Base-by-base conservation (phyloP, 2,888 invertebrate genomes). In the Drosophila algonquin region DNA sequence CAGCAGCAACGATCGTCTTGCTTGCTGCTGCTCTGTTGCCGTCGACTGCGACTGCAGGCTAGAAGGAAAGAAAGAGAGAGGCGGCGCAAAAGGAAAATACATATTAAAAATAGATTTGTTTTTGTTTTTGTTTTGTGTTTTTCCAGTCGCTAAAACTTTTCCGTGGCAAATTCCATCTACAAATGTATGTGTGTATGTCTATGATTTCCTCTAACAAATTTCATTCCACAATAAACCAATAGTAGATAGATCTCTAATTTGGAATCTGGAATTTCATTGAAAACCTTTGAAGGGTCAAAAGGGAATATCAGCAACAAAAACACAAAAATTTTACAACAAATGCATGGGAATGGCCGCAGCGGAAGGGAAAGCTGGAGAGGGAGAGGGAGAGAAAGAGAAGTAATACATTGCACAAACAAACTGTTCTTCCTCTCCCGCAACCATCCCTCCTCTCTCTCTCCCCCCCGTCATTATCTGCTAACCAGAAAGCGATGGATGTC, bases 11-110 rank as follows among this genome's bases (percentile, higher is more conserved):
- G 50, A 45, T 18, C 58, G 53, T 50, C 51, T 21, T 32, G n/a
- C 16, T 48, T 47, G 69, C 80, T 75, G 67, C 47, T 75, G 67
- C 47, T 72, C n/a, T 46, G 14, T 24, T 63, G 57, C 53, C 51
- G 59, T 10, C 50, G 27, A 27, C 24, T 24, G 24, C 50, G 30
- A 24, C 24, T 27, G 24, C 24, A 6, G 9, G 9, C 7, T 7
- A 4, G 9, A 50, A 21, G 27, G 27, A 21, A n/a, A 50, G 14
- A 7, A 40, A n/a, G 40, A 40, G n/a, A n/a, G 27, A 40, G 40
- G 40, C 14, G 7, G 40, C 40, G 40, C 2, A 40, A 40, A n/a
- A 6, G 2, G 40, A 40, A 14, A 40, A 40, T 40, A n/a, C 12
- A 40, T 2, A 40, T 40, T 40, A n/a, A n/a, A 40, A 40, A 14